phyloP scores from a whole-genome alignment of 2,888 invertebrate species.

The Parnassius apollo region DNA sequence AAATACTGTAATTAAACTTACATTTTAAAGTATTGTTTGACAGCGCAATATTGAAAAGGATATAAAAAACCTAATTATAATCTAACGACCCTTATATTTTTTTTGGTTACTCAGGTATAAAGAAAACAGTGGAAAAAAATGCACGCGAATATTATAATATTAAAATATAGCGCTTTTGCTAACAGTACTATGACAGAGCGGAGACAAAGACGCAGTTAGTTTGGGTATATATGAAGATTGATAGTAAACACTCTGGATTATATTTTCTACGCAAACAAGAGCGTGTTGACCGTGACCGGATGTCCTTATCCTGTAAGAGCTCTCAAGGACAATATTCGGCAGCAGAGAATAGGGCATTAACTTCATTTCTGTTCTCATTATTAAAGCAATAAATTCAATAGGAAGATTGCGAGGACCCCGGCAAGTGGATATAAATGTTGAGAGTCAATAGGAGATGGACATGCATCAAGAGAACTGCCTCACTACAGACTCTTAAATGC shows the following conservation, averaged over 20 bases:
- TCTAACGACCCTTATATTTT: too few species aligned
- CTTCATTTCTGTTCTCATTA: conserved; percentile 11
- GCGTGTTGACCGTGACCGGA: conserved; percentile 50
- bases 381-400: conserved; percentile 22
- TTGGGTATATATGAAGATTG: conserved; percentile 71
- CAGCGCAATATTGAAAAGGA: too few species aligned
- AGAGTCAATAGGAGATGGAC: neutral
- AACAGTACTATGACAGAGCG: conserved; percentile 14
- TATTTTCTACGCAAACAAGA: conserved; percentile 61
- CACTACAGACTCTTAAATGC: too few species aligned
- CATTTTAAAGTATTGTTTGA: too few species aligned
- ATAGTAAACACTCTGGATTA: conserved; percentile 63
- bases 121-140: too few species aligned
- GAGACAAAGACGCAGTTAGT: conserved; percentile 47
- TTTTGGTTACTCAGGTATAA: too few species aligned
- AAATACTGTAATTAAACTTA: too few species aligned
- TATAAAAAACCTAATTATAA: too few species aligned
- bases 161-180: too few species aligned
- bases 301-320: conserved; percentile 52
- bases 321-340: conserved; percentile 36
- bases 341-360: conserved; percentile 18
- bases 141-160: too few species aligned
- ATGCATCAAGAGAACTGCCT: too few species aligned
- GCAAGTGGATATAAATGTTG: neutral
- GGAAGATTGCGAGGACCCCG: conserved; percentile 14